A percentile compares a stretch with the other conserved stretches of the same genome.
Evolutionary conservation across 2,888 invertebrate species (phyloP).

Genomic region (Trachelus stipa): DNA sequence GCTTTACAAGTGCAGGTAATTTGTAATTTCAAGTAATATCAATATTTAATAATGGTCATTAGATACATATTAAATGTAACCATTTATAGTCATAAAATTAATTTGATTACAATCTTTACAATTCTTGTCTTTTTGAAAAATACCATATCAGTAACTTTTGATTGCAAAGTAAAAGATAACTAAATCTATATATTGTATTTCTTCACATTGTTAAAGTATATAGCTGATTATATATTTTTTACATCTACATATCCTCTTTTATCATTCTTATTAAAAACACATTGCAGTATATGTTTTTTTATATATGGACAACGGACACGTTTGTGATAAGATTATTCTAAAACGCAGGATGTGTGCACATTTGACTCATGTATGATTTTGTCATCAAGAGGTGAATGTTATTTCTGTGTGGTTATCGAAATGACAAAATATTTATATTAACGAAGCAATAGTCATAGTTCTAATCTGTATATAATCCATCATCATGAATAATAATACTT

Average conservation of each 20-base stretch:
- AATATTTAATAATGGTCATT: neutral
- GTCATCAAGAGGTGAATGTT: neutral
- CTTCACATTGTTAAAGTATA: neutral
- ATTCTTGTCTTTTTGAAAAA: neutral
- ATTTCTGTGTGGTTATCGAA: neutral
- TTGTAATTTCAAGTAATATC: neutral
- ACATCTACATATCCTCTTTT: neutral
- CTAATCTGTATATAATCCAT: too few species aligned
- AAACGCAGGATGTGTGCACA: slow-evolving; percentile 3
- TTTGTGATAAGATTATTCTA: slow-evolving; percentile 18
- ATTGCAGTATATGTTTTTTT: slow-evolving; percentile 19
- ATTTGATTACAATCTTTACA: neutral
- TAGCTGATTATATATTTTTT: neutral
- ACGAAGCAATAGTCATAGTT: neutral
- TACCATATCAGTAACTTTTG: neutral
- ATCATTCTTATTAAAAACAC: slow-evolving; percentile 6
- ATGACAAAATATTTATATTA: neutral
- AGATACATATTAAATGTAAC: neutral
- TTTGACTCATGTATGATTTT: neutral
- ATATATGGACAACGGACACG: slow-evolving; percentile 18
- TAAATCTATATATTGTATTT: neutral
- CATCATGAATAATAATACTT: too few species aligned
- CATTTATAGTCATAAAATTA: neutral
- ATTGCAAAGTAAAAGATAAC: neutral
- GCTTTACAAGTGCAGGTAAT: slow-evolving; percentile 51